Conservation (phyloP, 2,888 invertebrate species). For the Cabera pusaria region DNA sequence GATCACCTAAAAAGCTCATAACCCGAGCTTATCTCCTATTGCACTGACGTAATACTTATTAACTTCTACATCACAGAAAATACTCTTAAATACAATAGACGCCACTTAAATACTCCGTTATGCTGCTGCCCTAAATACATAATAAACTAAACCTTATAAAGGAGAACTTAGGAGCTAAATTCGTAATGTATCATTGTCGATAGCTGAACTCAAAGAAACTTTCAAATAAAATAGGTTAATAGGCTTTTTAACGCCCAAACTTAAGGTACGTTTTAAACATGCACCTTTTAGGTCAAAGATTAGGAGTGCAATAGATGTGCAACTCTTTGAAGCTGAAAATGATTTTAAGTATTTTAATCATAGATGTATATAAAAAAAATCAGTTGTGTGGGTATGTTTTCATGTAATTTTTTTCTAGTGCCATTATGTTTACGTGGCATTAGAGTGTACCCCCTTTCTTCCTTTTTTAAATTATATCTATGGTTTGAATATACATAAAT, state of each 20-base stretch:
- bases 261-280: constrained; percentile 63
- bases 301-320: constrained; percentile 27
- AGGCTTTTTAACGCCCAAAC: constrained; percentile 75
- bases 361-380: too few species aligned
- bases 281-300: constrained; percentile 60
- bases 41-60: constrained; percentile 37
- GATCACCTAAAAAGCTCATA: constrained; percentile 12
- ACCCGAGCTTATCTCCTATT: constrained; percentile 13
- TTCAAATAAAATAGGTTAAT: constrained; percentile 79
- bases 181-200: constrained; percentile 5
- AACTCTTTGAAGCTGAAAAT: too few species aligned
- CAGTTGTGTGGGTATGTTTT: too few species aligned
- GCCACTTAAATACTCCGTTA: constrained; percentile 47
- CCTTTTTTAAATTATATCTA: too few species aligned
- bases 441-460: too few species aligned
- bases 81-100: constrained; percentile 41
- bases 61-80: constrained; percentile 40
- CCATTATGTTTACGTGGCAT: too few species aligned
- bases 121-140: constrained; percentile 6
- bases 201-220: constrained; percentile 53
- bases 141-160: constrained; percentile 4
- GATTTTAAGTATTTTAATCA: too few species aligned
- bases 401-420: too few species aligned
- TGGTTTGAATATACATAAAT: too few species aligned
- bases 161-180: not conserved